A percentile compares a stretch with the other conserved stretches of the same genome.
Evolutionary conservation across 1,140 invertebrate species (phyloP).

Genomic region (Euura lappo): DNA sequence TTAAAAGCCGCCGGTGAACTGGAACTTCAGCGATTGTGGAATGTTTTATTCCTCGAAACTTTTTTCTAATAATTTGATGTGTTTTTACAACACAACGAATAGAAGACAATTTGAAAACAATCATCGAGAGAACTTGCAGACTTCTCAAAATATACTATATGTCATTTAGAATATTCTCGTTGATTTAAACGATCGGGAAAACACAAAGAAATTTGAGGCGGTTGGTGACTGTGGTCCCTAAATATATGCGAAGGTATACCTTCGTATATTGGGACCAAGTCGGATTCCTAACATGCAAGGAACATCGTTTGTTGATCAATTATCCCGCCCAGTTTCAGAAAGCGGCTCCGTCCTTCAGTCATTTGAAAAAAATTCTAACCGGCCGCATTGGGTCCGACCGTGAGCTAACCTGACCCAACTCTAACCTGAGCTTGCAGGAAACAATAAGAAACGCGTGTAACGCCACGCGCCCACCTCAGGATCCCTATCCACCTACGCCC

Average conservation of each 20-base stretch:
- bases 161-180: not conserved
- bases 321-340: not conserved
- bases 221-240: not conserved
- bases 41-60: no score
- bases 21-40: no score
- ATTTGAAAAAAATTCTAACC: not conserved
- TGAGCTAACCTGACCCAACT: not conserved
- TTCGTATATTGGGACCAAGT: no score
- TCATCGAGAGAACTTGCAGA: no score
- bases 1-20: no score
- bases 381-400: not conserved
- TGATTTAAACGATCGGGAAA: not conserved
- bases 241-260: not conserved
- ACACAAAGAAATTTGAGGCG: not conserved
- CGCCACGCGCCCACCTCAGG: not conserved
- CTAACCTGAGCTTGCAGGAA: not conserved
- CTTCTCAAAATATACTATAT: not conserved
- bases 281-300: not conserved
- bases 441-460: constrained; percentile 7
- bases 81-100: no score
- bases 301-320: not conserved
- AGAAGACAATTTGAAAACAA: no score
- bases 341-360: not conserved
- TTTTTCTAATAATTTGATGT: no score
- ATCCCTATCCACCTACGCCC: not conserved